phyloP scores from a whole-genome alignment of 2,888 invertebrate species.

The Linhomoeus sp. region DNA sequence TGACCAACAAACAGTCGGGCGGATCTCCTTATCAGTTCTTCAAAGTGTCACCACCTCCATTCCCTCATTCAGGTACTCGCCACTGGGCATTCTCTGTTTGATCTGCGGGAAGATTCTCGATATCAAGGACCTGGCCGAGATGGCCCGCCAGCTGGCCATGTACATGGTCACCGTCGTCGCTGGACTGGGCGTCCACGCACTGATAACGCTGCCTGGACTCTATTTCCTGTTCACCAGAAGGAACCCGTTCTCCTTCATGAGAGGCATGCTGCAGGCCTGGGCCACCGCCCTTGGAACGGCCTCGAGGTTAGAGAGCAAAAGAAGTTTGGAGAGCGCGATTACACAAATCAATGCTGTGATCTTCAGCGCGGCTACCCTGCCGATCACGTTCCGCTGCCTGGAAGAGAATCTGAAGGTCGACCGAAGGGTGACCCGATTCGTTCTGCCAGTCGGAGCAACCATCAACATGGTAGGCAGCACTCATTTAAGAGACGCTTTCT shows the following conservation, averaged over 20 bases:
- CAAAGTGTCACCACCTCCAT: no score
- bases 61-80: conserved; percentile 50
- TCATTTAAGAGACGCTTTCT: no score
- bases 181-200: conserved; percentile 41
- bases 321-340: no score
- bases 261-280: conserved; percentile 46
- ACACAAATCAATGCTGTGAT: background rate
- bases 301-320: conserved; percentile 42
- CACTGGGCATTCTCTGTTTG: conserved; percentile 46
- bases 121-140: conserved; percentile 40
- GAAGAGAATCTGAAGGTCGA: conserved; percentile 46
- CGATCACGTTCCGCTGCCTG: conserved; percentile 45
- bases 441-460: conserved; percentile 36
- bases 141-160: conserved; percentile 41
- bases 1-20: no score
- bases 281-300: conserved; percentile 45
- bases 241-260: conserved; percentile 26
- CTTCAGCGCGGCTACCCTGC: conserved; percentile 43
- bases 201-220: conserved; percentile 40
- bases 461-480: conserved; percentile 78
- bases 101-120: conserved; percentile 46
- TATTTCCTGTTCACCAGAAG: conserved; percentile 39
- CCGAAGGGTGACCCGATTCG: conserved; percentile 43
- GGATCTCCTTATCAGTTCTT: no score
- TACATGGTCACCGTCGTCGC: conserved; percentile 41